Base-by-base conservation (phyloP, 1,140 invertebrate species). In the Cydia pomonella region DNA sequence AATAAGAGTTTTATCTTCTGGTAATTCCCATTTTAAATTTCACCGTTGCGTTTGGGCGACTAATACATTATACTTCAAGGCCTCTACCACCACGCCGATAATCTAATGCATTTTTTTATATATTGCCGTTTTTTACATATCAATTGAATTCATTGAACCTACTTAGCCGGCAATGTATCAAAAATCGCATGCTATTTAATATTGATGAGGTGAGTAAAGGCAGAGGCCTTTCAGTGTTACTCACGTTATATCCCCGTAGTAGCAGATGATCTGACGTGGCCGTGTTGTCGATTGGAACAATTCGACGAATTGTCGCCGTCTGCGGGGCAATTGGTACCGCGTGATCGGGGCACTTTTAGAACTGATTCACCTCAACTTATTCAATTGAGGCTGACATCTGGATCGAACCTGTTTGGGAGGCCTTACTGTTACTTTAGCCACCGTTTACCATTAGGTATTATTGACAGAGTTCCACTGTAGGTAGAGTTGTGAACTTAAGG, bases 281-380 rank as follows among this genome's bases (percentile, higher is more conserved):
- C 27, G 23, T 66, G 23, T 66, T 16, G 64, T 38, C 33, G 64
- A 69, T 69, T 69, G 64, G 1, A n/a, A 16, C 64, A 69, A 69
- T 69, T 69, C 64, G 7, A 29, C 7, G 29, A 69, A 69, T 69
- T 69, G 64, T 69, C 27, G 27, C 29, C 29, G 64, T 69, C 64
- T 69, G 64, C 64, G 29, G 29, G 64, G 16, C 64, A 69, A 69
- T 69, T 69, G 27, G 10, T 69, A 33, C 64, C 64, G 29, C 64
- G 64, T 69, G 64, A 69, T 69, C 64, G 62, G 23, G 62, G 2
- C 62, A 38, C 64, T 41, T 69, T 33, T 41, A 69, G 64, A 69
- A 69, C 29, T 69, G 64, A 69, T 69, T 69, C 64, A 69, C 18
- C 29, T 33, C n/a, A 38, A 69, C 64, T 69, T 33, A 69, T 69